Percentiles rank a stretch among this genome's conserved stretches.
Conservation (phyloP, 2,888 invertebrate genomes). For the Stenoptilia bipunctidactyla region DNA sequence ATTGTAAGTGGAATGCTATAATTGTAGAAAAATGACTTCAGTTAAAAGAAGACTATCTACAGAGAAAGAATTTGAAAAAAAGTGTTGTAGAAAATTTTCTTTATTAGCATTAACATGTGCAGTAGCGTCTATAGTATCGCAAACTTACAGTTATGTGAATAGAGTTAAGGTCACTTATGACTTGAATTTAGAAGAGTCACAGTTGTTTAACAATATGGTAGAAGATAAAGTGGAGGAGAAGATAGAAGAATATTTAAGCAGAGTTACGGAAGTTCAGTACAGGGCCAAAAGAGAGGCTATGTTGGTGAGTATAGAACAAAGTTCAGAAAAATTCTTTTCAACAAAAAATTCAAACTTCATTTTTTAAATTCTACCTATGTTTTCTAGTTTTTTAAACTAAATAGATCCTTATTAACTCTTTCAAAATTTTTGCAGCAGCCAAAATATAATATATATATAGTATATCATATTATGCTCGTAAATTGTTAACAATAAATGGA, state of each 20-base stretch:
- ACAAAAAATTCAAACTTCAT: too few species aligned
- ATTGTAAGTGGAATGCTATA: too few species aligned
- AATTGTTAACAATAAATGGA: too few species aligned
- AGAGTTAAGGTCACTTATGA: slow-evolving; percentile 2
- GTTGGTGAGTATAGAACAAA: slow-evolving; percentile 33
- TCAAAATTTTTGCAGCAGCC: too few species aligned
- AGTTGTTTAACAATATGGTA: slow-evolving; percentile 17
- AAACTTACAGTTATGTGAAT: slow-evolving; percentile 37
- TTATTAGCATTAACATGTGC: slow-evolving; percentile 47
- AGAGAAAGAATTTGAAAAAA: slow-evolving; percentile 18
- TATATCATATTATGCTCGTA: too few species aligned
- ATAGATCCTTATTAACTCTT: too few species aligned
- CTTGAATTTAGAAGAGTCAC: slow-evolving; percentile 24
- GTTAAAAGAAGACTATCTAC: slow-evolving; percentile 16
- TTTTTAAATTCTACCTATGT: too few species aligned
- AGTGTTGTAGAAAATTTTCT: slow-evolving; percentile 41
- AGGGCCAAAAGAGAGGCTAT: slow-evolving; percentile 51
- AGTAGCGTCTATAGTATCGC: slow-evolving; percentile 41
- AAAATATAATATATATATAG: too few species aligned
- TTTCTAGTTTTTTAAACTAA: too few species aligned
- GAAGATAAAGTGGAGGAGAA: slow-evolving; percentile 39
- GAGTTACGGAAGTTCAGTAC: slow-evolving; percentile 23
- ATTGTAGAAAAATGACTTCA: slow-evolving; percentile 1
- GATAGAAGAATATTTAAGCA: slow-evolving; percentile 36
- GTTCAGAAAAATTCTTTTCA: too few species aligned